phyloP scores from a whole-genome alignment of 2,888 invertebrate genomes.

The Sussaba pulchella region DNA sequence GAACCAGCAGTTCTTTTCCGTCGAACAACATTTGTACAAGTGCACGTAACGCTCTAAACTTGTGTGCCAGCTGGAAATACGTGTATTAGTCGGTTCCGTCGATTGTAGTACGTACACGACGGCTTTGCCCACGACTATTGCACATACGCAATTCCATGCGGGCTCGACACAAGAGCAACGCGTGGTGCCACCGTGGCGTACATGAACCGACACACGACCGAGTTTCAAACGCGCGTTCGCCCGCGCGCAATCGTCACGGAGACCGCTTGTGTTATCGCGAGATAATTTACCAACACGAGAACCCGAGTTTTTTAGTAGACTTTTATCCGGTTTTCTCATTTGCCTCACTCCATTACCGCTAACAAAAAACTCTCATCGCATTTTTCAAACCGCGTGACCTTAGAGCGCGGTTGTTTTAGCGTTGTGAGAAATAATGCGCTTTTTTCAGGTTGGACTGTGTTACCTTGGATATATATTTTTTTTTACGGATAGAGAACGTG shows the following conservation, averaged over 20 bases:
- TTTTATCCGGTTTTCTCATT: conserved; percentile 45
- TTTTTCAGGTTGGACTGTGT: too few species aligned
- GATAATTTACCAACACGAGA: conserved; percentile 60
- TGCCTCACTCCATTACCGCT: conserved; percentile 35
- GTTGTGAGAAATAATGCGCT: too few species aligned
- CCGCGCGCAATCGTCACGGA: conserved; percentile 7
- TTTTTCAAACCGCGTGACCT: too few species aligned
- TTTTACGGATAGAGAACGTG: too few species aligned
- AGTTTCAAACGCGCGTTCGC: too few species aligned
- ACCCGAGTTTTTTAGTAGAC: conserved; percentile 21
- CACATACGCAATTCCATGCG: conserved; percentile 55
- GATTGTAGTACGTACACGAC: conserved; percentile 16
- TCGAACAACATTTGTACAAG: conserved; percentile 52
- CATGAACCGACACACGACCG: too few species aligned
- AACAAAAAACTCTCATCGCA: background rate
- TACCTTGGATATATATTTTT: too few species aligned
- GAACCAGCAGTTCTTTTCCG: conserved; percentile 55
- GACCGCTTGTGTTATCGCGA: too few species aligned
- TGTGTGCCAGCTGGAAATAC: conserved; percentile 22
- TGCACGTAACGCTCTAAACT: conserved; percentile 29
- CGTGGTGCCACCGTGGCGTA: too few species aligned
- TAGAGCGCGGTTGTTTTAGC: too few species aligned
- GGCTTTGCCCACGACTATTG: conserved; percentile 15
- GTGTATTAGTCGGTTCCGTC: conserved; percentile 19
- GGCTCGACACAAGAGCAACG: conserved; percentile 15